Percentiles rank a stretch among this genome's conserved stretches.
Evolutionary conservation across 2,797 vertebrate species (phyloP).

Genomic region (Sebastolobus altivelis): DNA sequence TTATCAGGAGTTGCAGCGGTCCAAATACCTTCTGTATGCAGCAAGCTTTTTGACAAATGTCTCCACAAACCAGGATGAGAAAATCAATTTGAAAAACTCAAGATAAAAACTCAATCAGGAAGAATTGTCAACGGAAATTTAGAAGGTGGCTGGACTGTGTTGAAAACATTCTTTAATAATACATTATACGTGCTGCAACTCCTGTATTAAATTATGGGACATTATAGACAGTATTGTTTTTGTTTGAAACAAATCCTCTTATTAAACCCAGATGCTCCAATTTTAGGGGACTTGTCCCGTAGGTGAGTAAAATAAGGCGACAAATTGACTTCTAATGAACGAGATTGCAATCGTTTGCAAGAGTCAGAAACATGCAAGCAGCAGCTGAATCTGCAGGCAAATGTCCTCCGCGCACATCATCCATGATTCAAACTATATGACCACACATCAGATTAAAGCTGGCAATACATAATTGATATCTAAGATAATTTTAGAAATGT

Average conservation of each 20-base stretch:
- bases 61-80: background rate
- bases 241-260: background rate
- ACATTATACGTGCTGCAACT: background rate
- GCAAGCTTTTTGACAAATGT: constrained; percentile 23
- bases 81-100: constrained; percentile 29
- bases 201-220: background rate
- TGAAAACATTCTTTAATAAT: background rate
- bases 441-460: constrained; percentile 53
- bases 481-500: constrained; percentile 66
- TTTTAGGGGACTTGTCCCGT: background rate
- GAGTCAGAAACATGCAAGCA: background rate
- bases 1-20: constrained; percentile 4
- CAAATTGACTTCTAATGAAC: constrained; percentile 1
- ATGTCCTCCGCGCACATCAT: constrained; percentile 17
- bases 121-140: constrained; percentile 22
- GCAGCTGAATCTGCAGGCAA: constrained; percentile 7
- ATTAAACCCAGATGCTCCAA: background rate
- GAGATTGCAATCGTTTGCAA: background rate
- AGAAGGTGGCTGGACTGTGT: background rate
- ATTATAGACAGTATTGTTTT: background rate
- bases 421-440: constrained; percentile 44
- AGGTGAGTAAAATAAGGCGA: constrained; percentile 7
- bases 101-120: constrained; percentile 44
- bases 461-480: constrained; percentile 61
- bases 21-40: constrained; percentile 10